Base-by-base conservation (phyloP, 37 sponge, comb jelly and placozoan genomes). In the Aphrocallistes beatrix region DNA sequence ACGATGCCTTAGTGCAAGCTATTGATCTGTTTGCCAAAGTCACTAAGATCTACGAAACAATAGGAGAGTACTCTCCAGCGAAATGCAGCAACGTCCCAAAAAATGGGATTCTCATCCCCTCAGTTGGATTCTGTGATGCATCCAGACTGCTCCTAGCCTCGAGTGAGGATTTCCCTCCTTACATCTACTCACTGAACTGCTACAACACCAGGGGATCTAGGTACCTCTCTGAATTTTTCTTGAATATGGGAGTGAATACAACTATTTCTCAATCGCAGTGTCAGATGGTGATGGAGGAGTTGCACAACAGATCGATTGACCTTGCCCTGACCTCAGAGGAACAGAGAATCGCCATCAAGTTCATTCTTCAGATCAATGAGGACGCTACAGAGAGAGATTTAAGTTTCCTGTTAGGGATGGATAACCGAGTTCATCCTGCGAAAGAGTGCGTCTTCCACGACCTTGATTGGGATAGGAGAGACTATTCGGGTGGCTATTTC, bases 91-190 rank as follows among this genome's bases (percentile, higher is more conserved):
- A 60, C 28, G n/a, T 60, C 34, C 75, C 75, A 3, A 60, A 30
- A 3, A 60, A 60, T 13, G n/a, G 8, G 8, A 30, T 60, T 19
- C n/a, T 60, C 8, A 60, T 60, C n/a, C 75, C 75, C 10, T 60
- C 34, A 32, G 75, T 60, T 60, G 75, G 75, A 60, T 60, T 60
- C 34, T 60, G 75, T 60, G 17, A 3, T 60, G 3, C 75, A 3
- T 60, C 75, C n/a, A 60, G 10, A 13, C 21, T 60, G 3, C 75
- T 60, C 75, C 32, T 60, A 60, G 10, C 75, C n/a, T 60, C 75
- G 3, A 60, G n/a, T 6, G 75, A 60, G n/a, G 75, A 60, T 60
- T 60, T 60, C n/a, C n/a, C 75, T 60, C 75, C 75, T 6, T 60
- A 60, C 34, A 60, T 60, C 3, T 30, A 60, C 34, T 60, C 75